Percentiles rank a stretch among this genome's conserved stretches.
Conservation (phyloP, 2,888 invertebrate genomes). For the Cephus pygmeus region DNA sequence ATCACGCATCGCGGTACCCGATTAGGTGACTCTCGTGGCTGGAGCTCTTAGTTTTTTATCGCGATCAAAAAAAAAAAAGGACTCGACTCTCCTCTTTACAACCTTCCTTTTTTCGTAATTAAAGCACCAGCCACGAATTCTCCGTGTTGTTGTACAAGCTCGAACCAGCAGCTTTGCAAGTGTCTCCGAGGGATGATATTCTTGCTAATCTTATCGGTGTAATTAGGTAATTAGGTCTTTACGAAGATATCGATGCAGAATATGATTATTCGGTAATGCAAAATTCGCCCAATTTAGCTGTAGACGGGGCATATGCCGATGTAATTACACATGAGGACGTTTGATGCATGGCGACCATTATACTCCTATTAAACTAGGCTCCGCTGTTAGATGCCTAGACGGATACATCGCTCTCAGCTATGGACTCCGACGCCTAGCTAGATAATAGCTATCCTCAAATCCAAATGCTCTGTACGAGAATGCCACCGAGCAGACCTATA, state of each 20-base stretch:
- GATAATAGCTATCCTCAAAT: slow-evolving; percentile 7
- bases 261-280: neutral
- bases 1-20: neutral
- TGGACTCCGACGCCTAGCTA: neutral
- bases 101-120: neutral
- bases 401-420: slow-evolving; percentile 19
- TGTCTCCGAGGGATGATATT: neutral
- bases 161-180: neutral
- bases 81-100: neutral
- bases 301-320: slow-evolving; percentile 26
- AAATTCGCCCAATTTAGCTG: neutral
- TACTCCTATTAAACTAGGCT: slow-evolving; percentile 37
- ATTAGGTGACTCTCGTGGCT: neutral
- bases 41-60: neutral
- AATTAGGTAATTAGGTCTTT: neutral
- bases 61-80: neutral
- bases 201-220: neutral
- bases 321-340: slow-evolving; percentile 45
- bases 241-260: neutral
- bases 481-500: neutral
- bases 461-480: slow-evolving; percentile 3
- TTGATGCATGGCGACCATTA: slow-evolving; percentile 46
- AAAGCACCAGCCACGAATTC: neutral
- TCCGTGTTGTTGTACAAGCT: neutral
- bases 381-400: slow-evolving; percentile 12